Conservation (phyloP, 1,140 invertebrate species). For the Pseudomyrmex concolor region DNA sequence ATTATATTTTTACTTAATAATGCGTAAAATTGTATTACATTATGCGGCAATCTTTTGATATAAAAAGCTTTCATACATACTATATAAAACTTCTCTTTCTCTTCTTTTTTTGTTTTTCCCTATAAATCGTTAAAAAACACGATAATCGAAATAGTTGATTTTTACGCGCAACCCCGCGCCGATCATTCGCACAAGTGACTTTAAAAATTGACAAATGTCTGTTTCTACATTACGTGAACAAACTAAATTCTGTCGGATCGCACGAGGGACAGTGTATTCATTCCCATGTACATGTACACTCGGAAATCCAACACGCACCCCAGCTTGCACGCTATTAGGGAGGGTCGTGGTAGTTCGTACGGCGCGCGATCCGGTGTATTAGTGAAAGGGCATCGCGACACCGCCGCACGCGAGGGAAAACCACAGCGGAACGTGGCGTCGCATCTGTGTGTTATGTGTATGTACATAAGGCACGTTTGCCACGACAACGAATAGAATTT, state of each 20-base stretch:
- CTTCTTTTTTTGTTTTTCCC: no score
- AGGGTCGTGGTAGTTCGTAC: slow-evolving; percentile 22
- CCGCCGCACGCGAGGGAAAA: slow-evolving; percentile 38
- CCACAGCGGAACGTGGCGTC: slow-evolving; percentile 58
- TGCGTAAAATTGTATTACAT: no score
- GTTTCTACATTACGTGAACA: slow-evolving; percentile 5
- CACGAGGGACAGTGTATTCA: slow-evolving; percentile 39
- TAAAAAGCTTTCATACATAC: no score
- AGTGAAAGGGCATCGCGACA: slow-evolving; percentile 31
- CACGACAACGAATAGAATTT: slow-evolving; percentile 77
- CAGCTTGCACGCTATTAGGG: slow-evolving; percentile 40
- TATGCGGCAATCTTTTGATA: no score
- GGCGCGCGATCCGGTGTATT: slow-evolving; percentile 25
- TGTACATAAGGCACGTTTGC: slow-evolving; percentile 63
- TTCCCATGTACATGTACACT: slow-evolving; percentile 31
- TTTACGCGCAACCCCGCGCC: background rate
- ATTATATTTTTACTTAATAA: no score
- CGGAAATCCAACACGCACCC: slow-evolving; percentile 41
- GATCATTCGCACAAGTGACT: slow-evolving; percentile 10
- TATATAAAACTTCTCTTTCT: background rate
- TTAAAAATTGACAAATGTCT: slow-evolving; percentile 43
- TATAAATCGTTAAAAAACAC: background rate
- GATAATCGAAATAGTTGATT: background rate
- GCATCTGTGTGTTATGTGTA: slow-evolving; percentile 45
- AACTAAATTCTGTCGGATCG: slow-evolving; percentile 35